Evolutionary conservation across 2,888 invertebrate species (phyloP).

Genomic region (Rhamphomyia laevipes): DNA sequence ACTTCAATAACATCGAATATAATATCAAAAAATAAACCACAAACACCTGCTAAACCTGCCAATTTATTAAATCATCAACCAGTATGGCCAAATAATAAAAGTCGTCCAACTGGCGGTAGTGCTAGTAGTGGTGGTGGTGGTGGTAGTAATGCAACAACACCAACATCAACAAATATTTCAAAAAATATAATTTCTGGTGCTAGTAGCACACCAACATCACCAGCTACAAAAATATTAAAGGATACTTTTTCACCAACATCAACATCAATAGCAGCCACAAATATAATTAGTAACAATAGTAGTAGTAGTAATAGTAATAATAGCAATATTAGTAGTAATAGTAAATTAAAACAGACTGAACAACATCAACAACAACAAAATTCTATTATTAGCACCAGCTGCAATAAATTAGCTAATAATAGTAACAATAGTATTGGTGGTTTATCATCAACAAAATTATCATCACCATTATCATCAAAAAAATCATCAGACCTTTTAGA

Average conservation of each 20-base stretch:
- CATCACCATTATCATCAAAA: background rate
- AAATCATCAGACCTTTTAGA: constrained; percentile 39
- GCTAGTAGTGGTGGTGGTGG: background rate
- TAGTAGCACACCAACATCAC: background rate
- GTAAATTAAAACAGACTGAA: constrained; percentile 11
- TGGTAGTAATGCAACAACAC: background rate
- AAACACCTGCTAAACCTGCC: constrained; percentile 23
- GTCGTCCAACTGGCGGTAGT: constrained; percentile 22
- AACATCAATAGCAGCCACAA: constrained; percentile 11
- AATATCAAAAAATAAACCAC: constrained; percentile 15
- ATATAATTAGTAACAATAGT: constrained; percentile 3
- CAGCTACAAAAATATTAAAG: constrained; percentile 12
- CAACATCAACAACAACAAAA: constrained; percentile 15
- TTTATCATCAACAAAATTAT: background rate
- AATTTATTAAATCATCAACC: constrained; percentile 25
- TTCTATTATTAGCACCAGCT: constrained; percentile 11
- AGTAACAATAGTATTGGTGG: background rate
- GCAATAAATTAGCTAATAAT: background rate
- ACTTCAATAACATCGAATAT: constrained; percentile 6
- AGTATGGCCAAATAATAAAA: constrained; percentile 51
- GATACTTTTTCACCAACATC: constrained; percentile 2
- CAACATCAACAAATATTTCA: constrained; percentile 12
- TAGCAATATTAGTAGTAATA: background rate
- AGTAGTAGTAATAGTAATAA: constrained; percentile 8
- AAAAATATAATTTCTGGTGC: too few species aligned